Evolutionary conservation across 2,888 invertebrate genomes (phyloP).

Genomic region (Perdita meconis): DNA sequence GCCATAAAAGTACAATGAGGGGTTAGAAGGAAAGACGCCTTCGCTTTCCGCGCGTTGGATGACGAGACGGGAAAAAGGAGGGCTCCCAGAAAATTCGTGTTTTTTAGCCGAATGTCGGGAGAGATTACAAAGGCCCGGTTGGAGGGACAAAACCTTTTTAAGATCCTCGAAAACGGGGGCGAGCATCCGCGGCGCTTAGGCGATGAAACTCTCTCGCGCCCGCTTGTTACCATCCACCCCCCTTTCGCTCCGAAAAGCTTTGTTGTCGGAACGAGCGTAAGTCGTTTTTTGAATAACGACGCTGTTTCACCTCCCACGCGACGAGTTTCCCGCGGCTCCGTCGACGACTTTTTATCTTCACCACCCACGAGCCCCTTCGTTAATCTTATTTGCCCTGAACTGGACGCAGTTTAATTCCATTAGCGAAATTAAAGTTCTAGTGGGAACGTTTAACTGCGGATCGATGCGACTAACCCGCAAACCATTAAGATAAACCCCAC

Average conservation of each 20-base stretch:
- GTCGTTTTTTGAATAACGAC: constrained; percentile 19
- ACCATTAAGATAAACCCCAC: constrained; percentile 48
- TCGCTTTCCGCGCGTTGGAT: constrained; percentile 58
- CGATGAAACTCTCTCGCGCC: constrained; percentile 33
- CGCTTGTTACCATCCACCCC: constrained; percentile 13
- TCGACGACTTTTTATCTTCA: constrained; percentile 42
- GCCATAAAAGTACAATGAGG: constrained; percentile 72
- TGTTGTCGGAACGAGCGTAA: constrained; percentile 21
- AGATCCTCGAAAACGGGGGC: constrained; percentile 39
- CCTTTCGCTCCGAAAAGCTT: constrained; percentile 27
- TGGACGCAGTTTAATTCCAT: constrained; percentile 64
- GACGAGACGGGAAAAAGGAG: constrained; percentile 26
- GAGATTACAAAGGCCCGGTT: constrained; percentile 59
- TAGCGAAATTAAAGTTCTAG: constrained; percentile 64
- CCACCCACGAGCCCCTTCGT: constrained; percentile 28
- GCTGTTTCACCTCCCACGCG: background rate
- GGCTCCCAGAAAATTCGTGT: constrained; percentile 63
- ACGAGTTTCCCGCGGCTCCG: constrained; percentile 16
- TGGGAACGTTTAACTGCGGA: constrained; percentile 54
- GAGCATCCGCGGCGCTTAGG: constrained; percentile 50
- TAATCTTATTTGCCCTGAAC: constrained; percentile 55
- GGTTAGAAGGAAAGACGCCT: constrained; percentile 59
- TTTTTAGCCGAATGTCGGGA: constrained; percentile 53
- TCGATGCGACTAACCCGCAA: constrained; percentile 56
- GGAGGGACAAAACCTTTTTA: constrained; percentile 52